Evolutionary conservation across 2,888 invertebrate species (phyloP).

Genomic region (Vesta saturnalis): DNA sequence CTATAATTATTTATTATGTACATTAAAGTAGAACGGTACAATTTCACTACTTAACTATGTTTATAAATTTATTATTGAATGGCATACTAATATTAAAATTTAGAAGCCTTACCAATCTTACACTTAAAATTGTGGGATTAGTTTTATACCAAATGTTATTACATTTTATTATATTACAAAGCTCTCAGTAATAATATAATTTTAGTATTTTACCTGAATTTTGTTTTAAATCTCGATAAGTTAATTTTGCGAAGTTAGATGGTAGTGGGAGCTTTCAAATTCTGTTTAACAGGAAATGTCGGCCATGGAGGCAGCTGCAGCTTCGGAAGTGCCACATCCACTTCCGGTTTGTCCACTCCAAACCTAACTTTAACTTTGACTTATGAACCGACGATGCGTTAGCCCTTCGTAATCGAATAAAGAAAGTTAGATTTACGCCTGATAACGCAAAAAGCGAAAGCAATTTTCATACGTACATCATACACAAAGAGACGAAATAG

Average conservation of each 20-base stretch:
- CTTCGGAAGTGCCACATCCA: constrained; percentile 38
- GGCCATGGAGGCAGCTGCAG: constrained; percentile 39
- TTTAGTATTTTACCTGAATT: constrained; percentile 19
- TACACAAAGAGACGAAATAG: constrained; percentile 32
- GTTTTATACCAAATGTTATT: no score
- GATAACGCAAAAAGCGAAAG: constrained; percentile 10
- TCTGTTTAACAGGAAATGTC: constrained; percentile 29
- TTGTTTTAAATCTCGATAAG: constrained; percentile 21
- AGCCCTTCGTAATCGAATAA: constrained; percentile 29
- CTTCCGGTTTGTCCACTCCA: constrained; percentile 40
- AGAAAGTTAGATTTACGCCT: constrained; percentile 28
- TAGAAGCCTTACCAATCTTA: no score
- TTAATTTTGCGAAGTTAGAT: constrained; percentile 26
- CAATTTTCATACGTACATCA: constrained; percentile 15
- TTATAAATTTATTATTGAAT: no score
- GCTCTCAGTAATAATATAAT: no score
- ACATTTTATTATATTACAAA: no score
- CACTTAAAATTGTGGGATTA: no score
- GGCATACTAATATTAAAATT: no score
- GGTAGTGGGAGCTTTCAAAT: constrained; percentile 14
- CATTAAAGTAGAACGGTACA: no score
- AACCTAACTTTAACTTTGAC: constrained; percentile 35
- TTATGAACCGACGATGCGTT: constrained; percentile 29
- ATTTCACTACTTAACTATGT: no score
- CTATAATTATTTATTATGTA: no score